Evolutionary conservation across 1,140 invertebrate species (phyloP), one percentile per base, ranked within the genome.

Genomic region (Leptinotarsa undecemlineata): DNA sequence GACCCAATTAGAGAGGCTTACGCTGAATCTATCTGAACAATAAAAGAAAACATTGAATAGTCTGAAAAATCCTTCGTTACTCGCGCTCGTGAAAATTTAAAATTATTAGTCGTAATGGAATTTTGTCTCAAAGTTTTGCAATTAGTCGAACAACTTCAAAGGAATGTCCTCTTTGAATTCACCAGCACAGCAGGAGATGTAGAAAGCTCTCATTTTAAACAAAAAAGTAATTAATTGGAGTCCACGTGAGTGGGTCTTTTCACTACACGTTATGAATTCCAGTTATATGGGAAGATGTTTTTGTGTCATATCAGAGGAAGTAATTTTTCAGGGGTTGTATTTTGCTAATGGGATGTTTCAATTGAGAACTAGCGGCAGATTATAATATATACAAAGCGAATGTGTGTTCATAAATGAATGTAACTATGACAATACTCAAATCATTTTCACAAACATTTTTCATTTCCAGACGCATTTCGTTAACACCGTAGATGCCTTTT

Each of bases 21-120:
- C 51, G 51, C 69, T 20, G 69, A 61, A 71, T 71, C 69, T 61
- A 71, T 48, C 51, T 61, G 48, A 61, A 48, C 57, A 71, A 71
- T 71, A 71, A 71, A 48, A 71, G 69, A 71, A 71, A 71, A 71
- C 69, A 71, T 61, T 71, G 69, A 71, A 71, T 61, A 61, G 69
- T 60, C 69, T 33, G 20, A 48, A 61, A 48, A 71, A 71, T 71
- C 69, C 69, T 61, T 71, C 69, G 57, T 71, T 71, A 71, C 57
- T 23, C 42, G 20, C 69, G 21, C 51, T 57, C 20, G 48, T 71
- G 69, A 61, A 71, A 71, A 61, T 61, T 71, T 57, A 61, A 71
- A 71, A 71, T 71, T 71, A 71, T 71, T 71, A 71, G 20, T 57
- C 69, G 42, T 71, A 48, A 71, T 71, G 57, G 57, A 71, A 57